Percentiles rank a stretch among this genome's conserved stretches.
Conservation (phyloP, 1,140 invertebrate species). For the Mya arenaria region DNA sequence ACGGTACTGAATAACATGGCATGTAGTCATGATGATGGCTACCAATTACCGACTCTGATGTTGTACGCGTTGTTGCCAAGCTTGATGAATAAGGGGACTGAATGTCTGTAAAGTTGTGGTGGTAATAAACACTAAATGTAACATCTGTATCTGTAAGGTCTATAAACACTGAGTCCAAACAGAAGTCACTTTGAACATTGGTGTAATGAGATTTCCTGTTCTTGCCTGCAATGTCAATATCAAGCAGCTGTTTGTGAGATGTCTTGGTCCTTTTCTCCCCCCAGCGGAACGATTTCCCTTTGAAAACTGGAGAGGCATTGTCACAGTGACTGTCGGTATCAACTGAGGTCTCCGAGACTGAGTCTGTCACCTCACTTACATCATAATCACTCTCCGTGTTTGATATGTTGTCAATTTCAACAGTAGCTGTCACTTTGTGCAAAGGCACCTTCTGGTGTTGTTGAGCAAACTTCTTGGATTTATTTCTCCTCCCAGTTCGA, state of each 20-base stretch:
- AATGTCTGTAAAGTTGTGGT: constrained; percentile 62
- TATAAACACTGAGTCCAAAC: constrained; percentile 74
- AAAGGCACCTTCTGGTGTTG: constrained; percentile 50
- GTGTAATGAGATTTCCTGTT: constrained; percentile 44
- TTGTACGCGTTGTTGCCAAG: neutral
- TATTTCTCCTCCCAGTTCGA: neutral
- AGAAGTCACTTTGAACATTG: constrained; percentile 38
- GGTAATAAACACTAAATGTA: constrained; percentile 75
- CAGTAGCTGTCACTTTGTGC: constrained; percentile 12
- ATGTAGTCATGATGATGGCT: constrained; percentile 42
- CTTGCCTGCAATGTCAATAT: constrained; percentile 67
- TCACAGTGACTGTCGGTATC: constrained; percentile 30
- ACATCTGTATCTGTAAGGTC: constrained; percentile 79
- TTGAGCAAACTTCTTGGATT: constrained; percentile 49
- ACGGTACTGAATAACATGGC: constrained; percentile 37
- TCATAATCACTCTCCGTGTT: constrained; percentile 42
- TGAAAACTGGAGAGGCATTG: neutral
- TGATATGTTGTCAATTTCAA: constrained; percentile 56
- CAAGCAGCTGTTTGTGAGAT: constrained; percentile 65
- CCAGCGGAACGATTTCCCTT: neutral
- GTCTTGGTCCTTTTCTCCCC: neutral
- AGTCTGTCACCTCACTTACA: constrained; percentile 2
- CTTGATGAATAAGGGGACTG: neutral
- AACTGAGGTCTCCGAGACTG: constrained; percentile 20
- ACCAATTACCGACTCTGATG: no score